Evolutionary conservation across 2,113 vertebrate species (phyloP).

Genomic region (Cephalopholis sonnerati): DNA sequence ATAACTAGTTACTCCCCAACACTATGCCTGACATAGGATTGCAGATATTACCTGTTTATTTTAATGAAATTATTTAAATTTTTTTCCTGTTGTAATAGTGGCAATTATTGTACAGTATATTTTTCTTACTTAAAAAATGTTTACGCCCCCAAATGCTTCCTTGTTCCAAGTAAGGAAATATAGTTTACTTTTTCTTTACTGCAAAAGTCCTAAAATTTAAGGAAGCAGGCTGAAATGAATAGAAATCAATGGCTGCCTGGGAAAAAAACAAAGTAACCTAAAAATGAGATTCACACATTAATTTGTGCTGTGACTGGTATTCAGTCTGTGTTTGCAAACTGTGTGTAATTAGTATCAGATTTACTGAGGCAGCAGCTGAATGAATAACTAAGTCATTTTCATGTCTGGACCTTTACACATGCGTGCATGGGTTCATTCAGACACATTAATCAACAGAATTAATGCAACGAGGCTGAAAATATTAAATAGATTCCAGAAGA

Average conservation of each 20-base stretch:
- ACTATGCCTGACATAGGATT: background rate
- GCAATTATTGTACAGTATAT: background rate
- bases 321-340: constrained; percentile 31
- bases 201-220: background rate
- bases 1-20: too few species aligned
- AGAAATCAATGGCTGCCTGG: background rate
- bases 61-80: background rate
- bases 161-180: background rate
- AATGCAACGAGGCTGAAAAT: background rate
- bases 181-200: background rate
- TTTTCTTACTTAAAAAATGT: background rate
- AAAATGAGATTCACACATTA: constrained; percentile 5
- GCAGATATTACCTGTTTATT: background rate
- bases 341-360: constrained; percentile 8
- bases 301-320: background rate
- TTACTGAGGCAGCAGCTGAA: constrained; percentile 12
- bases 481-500: background rate
- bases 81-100: background rate
- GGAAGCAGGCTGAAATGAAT: background rate
- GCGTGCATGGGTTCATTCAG: background rate
- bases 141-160: background rate
- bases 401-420: constrained; percentile 1
- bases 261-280: background rate
- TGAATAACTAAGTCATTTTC: constrained; percentile 4
- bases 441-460: background rate